phyloP scores from a whole-genome alignment of 2,113 vertebrate species.

The Tinamus guttatus region DNA sequence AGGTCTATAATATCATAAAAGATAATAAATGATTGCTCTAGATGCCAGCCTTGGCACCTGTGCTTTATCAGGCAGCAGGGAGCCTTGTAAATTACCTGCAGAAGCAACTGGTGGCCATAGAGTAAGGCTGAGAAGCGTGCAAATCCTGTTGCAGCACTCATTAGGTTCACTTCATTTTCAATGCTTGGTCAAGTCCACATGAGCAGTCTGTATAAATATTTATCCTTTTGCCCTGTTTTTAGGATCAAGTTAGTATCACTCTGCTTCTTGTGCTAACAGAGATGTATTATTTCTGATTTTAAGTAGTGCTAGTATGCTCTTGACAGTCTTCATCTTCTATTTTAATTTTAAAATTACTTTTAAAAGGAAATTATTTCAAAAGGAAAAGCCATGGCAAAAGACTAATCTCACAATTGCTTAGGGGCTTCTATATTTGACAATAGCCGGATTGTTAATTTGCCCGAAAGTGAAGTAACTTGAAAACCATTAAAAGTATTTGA shows the following conservation, averaged over 20 bases:
- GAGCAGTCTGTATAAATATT: slow-evolving; percentile 21
- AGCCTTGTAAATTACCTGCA: slow-evolving; percentile 71
- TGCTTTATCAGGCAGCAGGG: slow-evolving; percentile 73
- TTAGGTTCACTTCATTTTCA: slow-evolving; percentile 62
- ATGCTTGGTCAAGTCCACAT: slow-evolving; percentile 24
- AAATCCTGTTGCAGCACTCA: slow-evolving; percentile 35
- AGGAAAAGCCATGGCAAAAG: neutral
- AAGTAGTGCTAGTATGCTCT: neutral
- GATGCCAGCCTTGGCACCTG: slow-evolving; percentile 72
- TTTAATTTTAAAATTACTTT: no score
- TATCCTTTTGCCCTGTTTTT: slow-evolving; percentile 21
- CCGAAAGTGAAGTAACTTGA: neutral
- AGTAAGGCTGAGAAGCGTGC: slow-evolving; percentile 26
- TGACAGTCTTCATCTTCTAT: neutral
- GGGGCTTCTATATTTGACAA: neutral
- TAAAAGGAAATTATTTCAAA: neutral
- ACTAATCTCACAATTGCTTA: neutral
- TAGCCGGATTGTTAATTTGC: neutral
- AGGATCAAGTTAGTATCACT: neutral
- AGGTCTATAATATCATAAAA: slow-evolving; percentile 64
- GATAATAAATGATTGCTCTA: slow-evolving; percentile 72
- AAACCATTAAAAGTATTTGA: neutral
- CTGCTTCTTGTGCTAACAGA: neutral
- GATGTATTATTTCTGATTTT: neutral
- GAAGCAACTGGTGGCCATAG: slow-evolving; percentile 67